Evolutionary conservation across 2,888 invertebrate genomes (phyloP).

Genomic region (Melipona bicolor): DNA sequence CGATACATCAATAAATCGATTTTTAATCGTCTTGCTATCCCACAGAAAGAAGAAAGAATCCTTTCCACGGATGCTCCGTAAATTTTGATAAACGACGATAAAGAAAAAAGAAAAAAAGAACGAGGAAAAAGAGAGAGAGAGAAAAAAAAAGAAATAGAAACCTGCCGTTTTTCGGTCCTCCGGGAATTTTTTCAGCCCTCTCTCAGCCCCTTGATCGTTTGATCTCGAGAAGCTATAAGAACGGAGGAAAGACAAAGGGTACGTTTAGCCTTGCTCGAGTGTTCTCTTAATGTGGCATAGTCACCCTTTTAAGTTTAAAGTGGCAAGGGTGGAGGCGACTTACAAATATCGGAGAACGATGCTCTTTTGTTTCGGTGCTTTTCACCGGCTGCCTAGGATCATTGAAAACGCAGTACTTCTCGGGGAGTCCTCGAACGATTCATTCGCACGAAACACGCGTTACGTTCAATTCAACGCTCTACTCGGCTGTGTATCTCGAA

Average conservation of each 20-base stretch:
- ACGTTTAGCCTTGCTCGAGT: constrained; percentile 67
- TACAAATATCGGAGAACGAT: constrained; percentile 66
- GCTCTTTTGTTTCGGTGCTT: constrained; percentile 63
- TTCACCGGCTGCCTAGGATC: constrained; percentile 41
- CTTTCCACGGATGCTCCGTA: not conserved
- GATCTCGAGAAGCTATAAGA: constrained; percentile 60
- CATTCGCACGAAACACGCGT: constrained; percentile 41
- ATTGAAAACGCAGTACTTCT: constrained; percentile 58
- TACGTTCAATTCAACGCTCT: constrained; percentile 27
- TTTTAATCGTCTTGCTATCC: not conserved
- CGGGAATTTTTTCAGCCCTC: constrained; percentile 38
- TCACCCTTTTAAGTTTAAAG: constrained; percentile 59
- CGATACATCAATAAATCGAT: not conserved
- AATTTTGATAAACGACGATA: not conserved
- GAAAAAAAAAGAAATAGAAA: not conserved
- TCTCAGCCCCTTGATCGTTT: constrained; percentile 59
- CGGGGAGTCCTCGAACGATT: constrained; percentile 45
- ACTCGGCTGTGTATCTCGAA: constrained; percentile 4
- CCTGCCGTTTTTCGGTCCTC: not conserved
- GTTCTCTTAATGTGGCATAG: constrained; percentile 67
- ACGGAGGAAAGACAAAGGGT: constrained; percentile 65
- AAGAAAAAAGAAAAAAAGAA: not conserved
- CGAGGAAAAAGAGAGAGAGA: not conserved
- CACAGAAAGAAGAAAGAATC: not conserved
- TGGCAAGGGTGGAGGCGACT: constrained; percentile 63